Percentiles rank a stretch among this genome's conserved stretches.
Evolutionary conservation across 1,140 invertebrate species (phyloP).

Genomic region (Penaeus japonicus): DNA sequence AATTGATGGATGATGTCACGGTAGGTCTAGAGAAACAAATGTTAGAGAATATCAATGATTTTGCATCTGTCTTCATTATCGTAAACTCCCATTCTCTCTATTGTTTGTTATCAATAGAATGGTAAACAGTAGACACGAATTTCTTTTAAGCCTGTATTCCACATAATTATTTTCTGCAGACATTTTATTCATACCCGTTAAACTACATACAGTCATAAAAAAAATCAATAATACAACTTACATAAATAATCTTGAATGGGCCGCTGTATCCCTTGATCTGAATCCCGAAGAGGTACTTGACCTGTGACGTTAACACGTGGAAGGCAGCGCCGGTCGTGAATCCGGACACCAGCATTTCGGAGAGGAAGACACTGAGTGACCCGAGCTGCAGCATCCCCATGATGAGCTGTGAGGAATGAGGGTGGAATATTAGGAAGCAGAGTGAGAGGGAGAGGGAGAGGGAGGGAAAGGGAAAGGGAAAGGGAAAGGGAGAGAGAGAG

Average conservation of each 20-base stretch:
- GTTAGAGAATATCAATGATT: too few relatives aligned
- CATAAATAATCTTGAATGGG: slow-evolving; percentile 76
- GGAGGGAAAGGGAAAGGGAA: background rate
- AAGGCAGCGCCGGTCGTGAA: slow-evolving; percentile 91
- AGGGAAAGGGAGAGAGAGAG: too few relatives aligned
- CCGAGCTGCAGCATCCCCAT: slow-evolving; percentile 86
- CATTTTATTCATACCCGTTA: too few relatives aligned
- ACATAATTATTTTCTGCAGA: too few relatives aligned
- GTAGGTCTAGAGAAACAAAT: slow-evolving; percentile 22
- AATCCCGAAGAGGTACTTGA: slow-evolving; percentile 87
- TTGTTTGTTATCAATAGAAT: too few relatives aligned
- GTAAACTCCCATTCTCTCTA: too few relatives aligned
- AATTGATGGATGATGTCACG: slow-evolving; percentile 36
- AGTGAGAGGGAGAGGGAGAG: background rate
- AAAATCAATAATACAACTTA: slow-evolving; percentile 58
- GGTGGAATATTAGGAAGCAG: too few relatives aligned
- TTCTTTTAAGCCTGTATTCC: too few relatives aligned
- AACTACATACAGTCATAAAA: too few relatives aligned
- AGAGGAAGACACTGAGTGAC: slow-evolving; percentile 83
- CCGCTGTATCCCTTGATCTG: slow-evolving; percentile 72
- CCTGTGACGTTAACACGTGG: slow-evolving; percentile 89
- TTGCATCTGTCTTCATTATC: background rate
- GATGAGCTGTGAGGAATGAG: slow-evolving; percentile 69
- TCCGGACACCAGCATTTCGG: slow-evolving; percentile 88
- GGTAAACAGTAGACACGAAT: too few relatives aligned